Base-by-base conservation (phyloP, 64 coral and sea anemone species). In the Montipora foliosa region DNA sequence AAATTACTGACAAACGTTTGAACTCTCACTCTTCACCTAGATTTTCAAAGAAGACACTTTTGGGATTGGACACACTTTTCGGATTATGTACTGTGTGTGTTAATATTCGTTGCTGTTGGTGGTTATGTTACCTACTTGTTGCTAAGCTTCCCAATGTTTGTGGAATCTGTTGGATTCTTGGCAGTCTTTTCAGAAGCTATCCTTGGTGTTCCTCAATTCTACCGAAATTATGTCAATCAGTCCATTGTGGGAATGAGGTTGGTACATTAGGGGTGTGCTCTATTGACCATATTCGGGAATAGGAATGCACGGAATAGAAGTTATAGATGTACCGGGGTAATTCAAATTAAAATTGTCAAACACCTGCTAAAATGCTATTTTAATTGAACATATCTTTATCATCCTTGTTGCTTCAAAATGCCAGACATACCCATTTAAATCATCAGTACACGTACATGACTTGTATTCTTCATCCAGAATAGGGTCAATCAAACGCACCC, bases 141-240 rank as follows among this genome's bases (percentile, higher is more conserved):
- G 79, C 67, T 99, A 4, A 93, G 84, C 49, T 94, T 90, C 83
- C 79, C 94, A 14, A 70, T 94, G 22, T 99, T 75, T 82, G 76
- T 96, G 13, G 98, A 99, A 14, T 77, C 76, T 22, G 89, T 99
- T 90, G 98, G 98, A 17, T 99, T 99, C 71, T 58, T 99, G 60
- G 98, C 98, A n/a, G 98, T 99, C 6, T 99, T 99, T 67, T 96
- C 98, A 50, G 98, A 99, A 64, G 98, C 98, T 62, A 94, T 99
- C 92, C 75, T 99, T 57, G 98, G 98, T 57, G 98, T 87, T 67
- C 98, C 98, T 25, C 98, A 99, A 77, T 99, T 96, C 80, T 92
- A 99, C 67, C 81, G 87, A 74, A 99, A 99, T 91, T 81, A 99
- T 59, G 47, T 90, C 24, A 99, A 96, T 67, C 90, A 99, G 45